Conservation (phyloP, 1,140 invertebrate genomes). For the Tetramorium alpestre region DNA sequence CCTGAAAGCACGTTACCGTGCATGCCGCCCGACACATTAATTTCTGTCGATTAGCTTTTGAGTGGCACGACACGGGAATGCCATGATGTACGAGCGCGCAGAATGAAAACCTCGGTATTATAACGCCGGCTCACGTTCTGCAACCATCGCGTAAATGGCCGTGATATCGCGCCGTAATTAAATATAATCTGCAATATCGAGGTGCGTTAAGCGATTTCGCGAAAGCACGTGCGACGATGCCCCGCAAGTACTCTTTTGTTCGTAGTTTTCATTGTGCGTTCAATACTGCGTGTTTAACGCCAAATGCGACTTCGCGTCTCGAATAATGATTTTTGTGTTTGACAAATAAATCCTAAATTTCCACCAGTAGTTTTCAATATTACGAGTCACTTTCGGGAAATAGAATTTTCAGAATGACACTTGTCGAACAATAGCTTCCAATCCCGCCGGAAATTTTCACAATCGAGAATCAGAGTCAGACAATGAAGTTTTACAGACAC, state of each 20-base stretch:
- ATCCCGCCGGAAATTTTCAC: constrained; percentile 21
- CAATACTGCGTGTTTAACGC: not conserved
- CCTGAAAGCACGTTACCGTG: constrained; percentile 64
- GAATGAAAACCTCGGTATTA: constrained; percentile 65
- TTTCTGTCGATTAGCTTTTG: constrained; percentile 70
- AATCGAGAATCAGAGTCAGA: not conserved
- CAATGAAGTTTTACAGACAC: constrained; percentile 13
- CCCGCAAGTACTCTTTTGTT: not conserved
- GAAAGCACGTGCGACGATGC: not conserved
- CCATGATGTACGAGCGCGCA: constrained; percentile 53
- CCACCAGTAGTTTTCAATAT: not conserved
- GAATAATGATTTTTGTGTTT: not conserved
- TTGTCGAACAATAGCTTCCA: not conserved
- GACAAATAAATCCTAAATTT: not conserved
- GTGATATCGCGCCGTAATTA: constrained; percentile 32
- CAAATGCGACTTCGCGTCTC: not conserved
- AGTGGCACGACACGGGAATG: constrained; percentile 55
- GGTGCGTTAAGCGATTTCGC: not conserved
- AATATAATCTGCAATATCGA: constrained; percentile 55
- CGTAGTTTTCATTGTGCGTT: not conserved
- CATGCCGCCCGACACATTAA: constrained; percentile 57
- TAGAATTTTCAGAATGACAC: constrained; percentile 23
- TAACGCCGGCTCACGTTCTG: constrained; percentile 12
- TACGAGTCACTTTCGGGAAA: not conserved
- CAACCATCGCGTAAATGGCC: not conserved